Percentiles rank a stretch among this genome's conserved stretches.
phyloP scores from a whole-genome alignment of 2,797 vertebrate genomes.

The Nasua narica region DNA sequence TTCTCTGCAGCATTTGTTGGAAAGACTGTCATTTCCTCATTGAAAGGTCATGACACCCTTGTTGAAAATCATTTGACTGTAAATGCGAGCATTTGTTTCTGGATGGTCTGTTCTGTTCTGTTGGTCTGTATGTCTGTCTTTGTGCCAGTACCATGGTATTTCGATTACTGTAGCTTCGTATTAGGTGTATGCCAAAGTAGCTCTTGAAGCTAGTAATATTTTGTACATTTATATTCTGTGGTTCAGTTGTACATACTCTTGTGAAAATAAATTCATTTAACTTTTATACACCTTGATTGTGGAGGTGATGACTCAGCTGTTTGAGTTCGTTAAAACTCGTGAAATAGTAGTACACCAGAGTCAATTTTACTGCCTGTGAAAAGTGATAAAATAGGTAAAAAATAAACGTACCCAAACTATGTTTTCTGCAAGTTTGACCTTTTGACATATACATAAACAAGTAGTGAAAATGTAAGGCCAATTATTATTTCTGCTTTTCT shows the following conservation, averaged over 20 bases:
- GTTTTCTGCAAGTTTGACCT: not conserved
- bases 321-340: not conserved
- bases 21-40: not conserved
- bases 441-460: not conserved
- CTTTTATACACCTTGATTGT: not conserved
- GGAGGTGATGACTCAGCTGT: not conserved
- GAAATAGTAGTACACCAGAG: not conserved
- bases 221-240: not conserved
- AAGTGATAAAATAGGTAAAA: not conserved
- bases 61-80: not conserved
- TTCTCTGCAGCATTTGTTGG: not conserved
- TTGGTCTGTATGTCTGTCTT: not conserved
- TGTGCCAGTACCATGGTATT: not conserved
- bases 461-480: not conserved
- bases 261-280: constrained; percentile 14
- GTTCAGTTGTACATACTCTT: not conserved
- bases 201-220: constrained; percentile 6
- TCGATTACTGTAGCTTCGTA: not conserved
- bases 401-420: not conserved
- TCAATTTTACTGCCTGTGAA: constrained; percentile 1
- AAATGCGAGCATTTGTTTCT: not conserved
- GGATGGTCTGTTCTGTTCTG: not conserved
- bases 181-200: not conserved
- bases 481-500: not conserved
- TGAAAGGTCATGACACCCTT: not conserved